Percentiles rank a stretch among this genome's conserved stretches.
These are phyloP conservation scores for Eutrigla gurnardus DNA, from an alignment of 2,797 vertebrate species.

Conservation along the genomic window DNA sequence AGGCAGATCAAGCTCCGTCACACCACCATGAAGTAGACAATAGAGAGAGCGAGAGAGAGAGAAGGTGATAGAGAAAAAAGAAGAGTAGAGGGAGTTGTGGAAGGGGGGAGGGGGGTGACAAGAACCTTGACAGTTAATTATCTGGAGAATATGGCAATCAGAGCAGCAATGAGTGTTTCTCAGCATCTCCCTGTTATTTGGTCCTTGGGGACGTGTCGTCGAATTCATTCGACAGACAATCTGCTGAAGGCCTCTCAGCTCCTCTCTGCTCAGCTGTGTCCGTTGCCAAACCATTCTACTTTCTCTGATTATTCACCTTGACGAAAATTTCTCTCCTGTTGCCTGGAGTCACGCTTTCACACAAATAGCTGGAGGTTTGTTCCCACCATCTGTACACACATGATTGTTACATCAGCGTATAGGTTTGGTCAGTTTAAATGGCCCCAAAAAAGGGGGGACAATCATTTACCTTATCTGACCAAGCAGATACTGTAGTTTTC, in stretches of 20 bases:
- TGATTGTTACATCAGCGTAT: neutral
- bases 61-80: slow-evolving; percentile 19
- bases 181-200: slow-evolving; percentile 65
- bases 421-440: neutral
- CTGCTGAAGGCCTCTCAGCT: slow-evolving; percentile 61
- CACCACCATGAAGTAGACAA: slow-evolving; percentile 28
- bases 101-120: slow-evolving; percentile 15
- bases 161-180: slow-evolving; percentile 72
- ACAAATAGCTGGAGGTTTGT: slow-evolving; percentile 2
- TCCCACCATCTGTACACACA: neutral
- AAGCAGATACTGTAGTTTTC: neutral
- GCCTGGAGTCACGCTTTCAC: slow-evolving; percentile 21
- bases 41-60: slow-evolving; percentile 10
- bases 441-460: no score
- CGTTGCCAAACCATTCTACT: slow-evolving; percentile 36
- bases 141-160: slow-evolving; percentile 76
- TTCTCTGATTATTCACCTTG: slow-evolving; percentile 56
- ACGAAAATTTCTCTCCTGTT: slow-evolving; percentile 28
- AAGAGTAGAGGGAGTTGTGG: neutral
- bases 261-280: slow-evolving; percentile 62
- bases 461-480: neutral
- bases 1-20: slow-evolving; percentile 38
- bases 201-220: slow-evolving; percentile 63
- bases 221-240: slow-evolving; percentile 63
- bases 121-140: slow-evolving; percentile 77